phyloP scores from a whole-genome alignment of 2,888 invertebrate species.

The Escarpia spicata region DNA sequence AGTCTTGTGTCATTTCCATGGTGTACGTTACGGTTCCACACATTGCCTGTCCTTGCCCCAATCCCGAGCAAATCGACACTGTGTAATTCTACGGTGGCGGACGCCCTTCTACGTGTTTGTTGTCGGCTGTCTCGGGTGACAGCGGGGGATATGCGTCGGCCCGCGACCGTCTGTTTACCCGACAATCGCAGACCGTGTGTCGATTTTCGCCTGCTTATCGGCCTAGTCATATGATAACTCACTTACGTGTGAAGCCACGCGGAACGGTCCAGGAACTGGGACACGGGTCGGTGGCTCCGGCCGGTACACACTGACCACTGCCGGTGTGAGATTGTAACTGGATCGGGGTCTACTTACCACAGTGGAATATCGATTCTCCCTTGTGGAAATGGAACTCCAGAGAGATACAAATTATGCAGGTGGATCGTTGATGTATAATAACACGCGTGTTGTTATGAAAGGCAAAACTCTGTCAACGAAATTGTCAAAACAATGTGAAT shows the following conservation, averaged over 20 bases:
- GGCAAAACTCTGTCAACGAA: too few relatives aligned
- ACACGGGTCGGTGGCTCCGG: background rate
- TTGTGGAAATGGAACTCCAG: too few relatives aligned
- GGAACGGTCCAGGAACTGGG: background rate
- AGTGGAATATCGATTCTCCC: too few relatives aligned
- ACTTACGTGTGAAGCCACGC: background rate
- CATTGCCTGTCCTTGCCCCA: background rate
- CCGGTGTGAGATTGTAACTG: too few relatives aligned
- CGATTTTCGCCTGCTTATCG: background rate
- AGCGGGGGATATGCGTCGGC: background rate
- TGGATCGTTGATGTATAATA: too few relatives aligned
- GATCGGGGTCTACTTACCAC: too few relatives aligned
- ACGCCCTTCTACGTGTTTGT: background rate
- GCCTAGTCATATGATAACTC: background rate
- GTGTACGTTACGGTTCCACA: background rate
- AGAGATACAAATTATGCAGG: too few relatives aligned
- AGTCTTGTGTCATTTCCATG: too few relatives aligned
- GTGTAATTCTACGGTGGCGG: background rate
- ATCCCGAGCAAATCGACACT: background rate
- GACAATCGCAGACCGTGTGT: background rate
- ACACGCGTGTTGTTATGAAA: too few relatives aligned
- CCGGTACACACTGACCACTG: too few relatives aligned
- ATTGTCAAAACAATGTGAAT: too few relatives aligned
- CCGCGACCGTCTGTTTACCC: background rate
- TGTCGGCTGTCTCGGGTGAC: background rate